phyloP scores from a whole-genome alignment of 2,113 vertebrate species.

The Cryptomyrus ogoouensis region DNA sequence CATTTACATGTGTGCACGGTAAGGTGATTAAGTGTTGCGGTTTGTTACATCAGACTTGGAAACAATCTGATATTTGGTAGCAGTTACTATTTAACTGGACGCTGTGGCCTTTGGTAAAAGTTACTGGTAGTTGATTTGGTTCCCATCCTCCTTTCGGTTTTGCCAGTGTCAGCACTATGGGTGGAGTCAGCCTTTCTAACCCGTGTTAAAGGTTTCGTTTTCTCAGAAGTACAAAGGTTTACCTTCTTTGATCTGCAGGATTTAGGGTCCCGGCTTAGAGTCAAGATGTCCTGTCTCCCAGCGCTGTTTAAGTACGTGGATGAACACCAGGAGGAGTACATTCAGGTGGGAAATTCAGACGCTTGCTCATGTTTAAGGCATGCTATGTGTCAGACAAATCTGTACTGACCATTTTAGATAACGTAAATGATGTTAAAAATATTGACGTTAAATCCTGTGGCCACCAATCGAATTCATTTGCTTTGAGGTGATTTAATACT shows the following conservation, averaged over 20 bases:
- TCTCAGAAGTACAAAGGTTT: no score
- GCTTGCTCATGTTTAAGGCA: not conserved
- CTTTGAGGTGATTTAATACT: not conserved
- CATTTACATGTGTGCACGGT: not conserved
- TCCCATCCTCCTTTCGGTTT: not conserved
- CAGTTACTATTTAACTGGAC: not conserved
- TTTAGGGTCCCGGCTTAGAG: not conserved
- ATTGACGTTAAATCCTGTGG: not conserved
- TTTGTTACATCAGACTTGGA: not conserved
- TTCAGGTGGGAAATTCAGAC: conserved; percentile 63
- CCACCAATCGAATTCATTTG: not conserved
- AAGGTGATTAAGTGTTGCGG: not conserved
- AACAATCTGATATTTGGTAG: not conserved
- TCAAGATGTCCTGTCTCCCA: conserved; percentile 71
- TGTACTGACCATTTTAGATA: not conserved
- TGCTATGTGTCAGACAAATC: not conserved
- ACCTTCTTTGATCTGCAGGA: not conserved
- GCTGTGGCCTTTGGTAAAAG: not conserved
- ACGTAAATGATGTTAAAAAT: not conserved
- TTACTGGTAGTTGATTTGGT: not conserved
- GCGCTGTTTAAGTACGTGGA: conserved; percentile 82
- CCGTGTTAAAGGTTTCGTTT: not conserved
- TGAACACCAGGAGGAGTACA: conserved; percentile 79
- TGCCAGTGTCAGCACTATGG: not conserved
- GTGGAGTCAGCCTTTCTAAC: not conserved